phyloP scores from a whole-genome alignment of 2,113 vertebrate species.

The Nicator chloris region DNA sequence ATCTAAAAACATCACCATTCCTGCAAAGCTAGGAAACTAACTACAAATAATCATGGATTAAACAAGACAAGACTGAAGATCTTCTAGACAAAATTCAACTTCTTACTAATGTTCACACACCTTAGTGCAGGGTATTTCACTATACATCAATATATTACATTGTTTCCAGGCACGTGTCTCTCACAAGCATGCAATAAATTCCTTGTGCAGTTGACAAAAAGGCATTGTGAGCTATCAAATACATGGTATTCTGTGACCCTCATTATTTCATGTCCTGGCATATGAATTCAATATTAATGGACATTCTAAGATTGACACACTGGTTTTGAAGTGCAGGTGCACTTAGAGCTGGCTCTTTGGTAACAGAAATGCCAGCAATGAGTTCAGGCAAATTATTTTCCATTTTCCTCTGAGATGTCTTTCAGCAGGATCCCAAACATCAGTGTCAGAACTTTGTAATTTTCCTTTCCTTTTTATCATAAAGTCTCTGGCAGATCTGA shows the following conservation, averaged over 20 bases:
- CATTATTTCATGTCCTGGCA: not conserved
- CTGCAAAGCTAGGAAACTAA: not conserved
- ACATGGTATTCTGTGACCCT: not conserved
- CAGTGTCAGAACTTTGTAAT: not conserved
- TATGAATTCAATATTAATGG: not conserved
- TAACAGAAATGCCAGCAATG: not conserved
- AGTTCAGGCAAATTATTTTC: not conserved
- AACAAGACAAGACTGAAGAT: not conserved
- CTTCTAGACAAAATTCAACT: not conserved
- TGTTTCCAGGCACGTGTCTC: not conserved
- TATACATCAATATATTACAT: not conserved
- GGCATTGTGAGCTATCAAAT: not conserved
- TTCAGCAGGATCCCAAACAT: not conserved
- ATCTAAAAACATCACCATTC: not conserved
- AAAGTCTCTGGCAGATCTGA: not conserved
- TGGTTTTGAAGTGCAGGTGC: not conserved
- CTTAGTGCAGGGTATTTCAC: not conserved
- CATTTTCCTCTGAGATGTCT: not conserved
- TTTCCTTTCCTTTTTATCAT: not conserved
- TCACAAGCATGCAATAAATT: not conserved
- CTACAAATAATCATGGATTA: not conserved
- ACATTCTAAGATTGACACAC: not conserved
- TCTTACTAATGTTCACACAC: not conserved
- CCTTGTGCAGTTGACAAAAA: not conserved
- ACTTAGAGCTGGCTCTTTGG: not conserved